A percentile compares a stretch with the other conserved stretches of the same genome.
These are phyloP conservation scores for Orgyia antiqua DNA, from an alignment of 2,888 invertebrate genomes.

Conservation along the genomic window DNA sequence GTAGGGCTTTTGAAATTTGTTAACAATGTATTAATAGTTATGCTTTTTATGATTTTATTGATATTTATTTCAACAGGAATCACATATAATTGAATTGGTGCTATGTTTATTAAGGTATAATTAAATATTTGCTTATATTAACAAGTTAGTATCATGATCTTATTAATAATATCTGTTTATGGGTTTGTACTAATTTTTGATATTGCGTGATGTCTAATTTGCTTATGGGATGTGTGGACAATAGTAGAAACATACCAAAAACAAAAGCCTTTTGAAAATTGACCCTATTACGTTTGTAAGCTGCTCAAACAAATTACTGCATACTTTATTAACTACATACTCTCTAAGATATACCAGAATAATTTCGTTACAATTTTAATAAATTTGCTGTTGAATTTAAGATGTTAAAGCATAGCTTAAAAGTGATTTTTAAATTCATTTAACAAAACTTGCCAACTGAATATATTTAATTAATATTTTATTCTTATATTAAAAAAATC, in stretches of 20 bases:
- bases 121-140: conserved; percentile 13
- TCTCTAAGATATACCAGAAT: not conserved
- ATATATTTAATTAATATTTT: too few relatives aligned
- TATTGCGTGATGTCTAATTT: conserved; percentile 4
- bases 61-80: conserved; percentile 20
- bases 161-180: conserved; percentile 5
- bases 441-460: too few relatives aligned
- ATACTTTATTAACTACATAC: not conserved
- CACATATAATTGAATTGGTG: conserved; percentile 54
- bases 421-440: too few relatives aligned
- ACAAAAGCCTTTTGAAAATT: conserved; percentile 11
- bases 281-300: conserved; percentile 9
- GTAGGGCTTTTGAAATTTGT: conserved; percentile 21
- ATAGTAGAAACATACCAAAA: conserved; percentile 31
- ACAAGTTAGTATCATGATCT: conserved; percentile 4
- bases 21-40: conserved; percentile 13
- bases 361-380: not conserved
- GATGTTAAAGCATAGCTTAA: too few relatives aligned
- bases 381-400: not conserved
- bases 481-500: too few relatives aligned
- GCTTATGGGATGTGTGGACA: conserved; percentile 9
- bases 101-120: conserved; percentile 41
- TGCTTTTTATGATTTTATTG: conserved; percentile 15
- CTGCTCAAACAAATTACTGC: conserved; percentile 15
- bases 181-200: conserved; percentile 4